These are phyloP conservation scores for Hemicrepidius hirtus DNA, from an alignment of 2,888 invertebrate species.

Conservation along the genomic window DNA sequence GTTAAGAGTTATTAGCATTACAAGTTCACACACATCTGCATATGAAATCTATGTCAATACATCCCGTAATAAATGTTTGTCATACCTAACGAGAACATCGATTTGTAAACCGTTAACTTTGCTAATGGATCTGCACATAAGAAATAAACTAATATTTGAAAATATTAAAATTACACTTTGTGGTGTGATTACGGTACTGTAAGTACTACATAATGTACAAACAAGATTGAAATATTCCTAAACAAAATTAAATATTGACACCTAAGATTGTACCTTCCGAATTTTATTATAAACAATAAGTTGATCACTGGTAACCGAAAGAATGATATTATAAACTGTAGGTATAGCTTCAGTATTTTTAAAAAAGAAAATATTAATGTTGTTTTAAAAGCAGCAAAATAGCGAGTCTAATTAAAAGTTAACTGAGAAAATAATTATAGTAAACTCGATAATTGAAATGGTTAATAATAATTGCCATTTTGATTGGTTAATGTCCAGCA, in stretches of 20 bases:
- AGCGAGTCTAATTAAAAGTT: no score
- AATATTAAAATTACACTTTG: slow-evolving; percentile 6
- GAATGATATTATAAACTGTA: no score
- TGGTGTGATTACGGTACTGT: slow-evolving; percentile 16
- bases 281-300: no score
- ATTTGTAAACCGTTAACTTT: slow-evolving; percentile 38
- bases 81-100: slow-evolving; percentile 24
- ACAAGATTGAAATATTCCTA: neutral
- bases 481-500: no score
- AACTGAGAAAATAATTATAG: no score
- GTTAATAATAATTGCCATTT: no score
- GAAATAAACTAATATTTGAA: slow-evolving; percentile 20
- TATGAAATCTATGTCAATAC: slow-evolving; percentile 23
- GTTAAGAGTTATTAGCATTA: neutral
- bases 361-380: no score
- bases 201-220: neutral
- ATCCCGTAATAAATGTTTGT: slow-evolving; percentile 36
- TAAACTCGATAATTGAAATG: no score
- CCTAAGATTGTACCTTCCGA: neutral
- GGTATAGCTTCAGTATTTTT: no score
- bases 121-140: neutral
- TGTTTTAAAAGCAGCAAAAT: no score
- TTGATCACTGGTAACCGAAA: no score
- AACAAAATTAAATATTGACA: no score
- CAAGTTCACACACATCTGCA: slow-evolving; percentile 7